Percentiles rank a stretch among this genome's conserved stretches.
Conservation (phyloP, 2,888 invertebrate genomes). For the Aphodius granarius region DNA sequence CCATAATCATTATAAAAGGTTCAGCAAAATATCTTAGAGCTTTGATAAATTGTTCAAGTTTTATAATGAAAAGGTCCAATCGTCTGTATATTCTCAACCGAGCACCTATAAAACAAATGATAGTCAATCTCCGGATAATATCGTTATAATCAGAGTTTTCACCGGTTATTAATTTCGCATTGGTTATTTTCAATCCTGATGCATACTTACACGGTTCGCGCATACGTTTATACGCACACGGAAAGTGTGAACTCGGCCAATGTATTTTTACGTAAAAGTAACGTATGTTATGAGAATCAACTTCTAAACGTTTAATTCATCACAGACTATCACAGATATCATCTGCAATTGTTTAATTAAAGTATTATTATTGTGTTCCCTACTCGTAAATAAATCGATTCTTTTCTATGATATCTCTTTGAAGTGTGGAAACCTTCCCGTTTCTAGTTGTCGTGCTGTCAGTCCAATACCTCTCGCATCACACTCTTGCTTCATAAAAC, state of each 20-base stretch:
- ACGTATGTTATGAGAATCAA: background rate
- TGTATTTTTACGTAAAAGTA: background rate
- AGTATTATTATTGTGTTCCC: slow-evolving; percentile 35
- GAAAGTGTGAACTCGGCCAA: background rate
- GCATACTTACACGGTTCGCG: too few species aligned
- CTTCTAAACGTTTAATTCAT: slow-evolving; percentile 39
- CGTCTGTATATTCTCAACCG: background rate
- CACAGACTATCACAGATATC: slow-evolving; percentile 54
- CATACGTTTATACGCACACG: background rate
- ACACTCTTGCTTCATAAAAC: slow-evolving; percentile 9
- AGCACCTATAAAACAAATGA: background rate
- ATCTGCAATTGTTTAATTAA: slow-evolving; percentile 51
- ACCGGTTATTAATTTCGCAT: background rate
- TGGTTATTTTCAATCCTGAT: background rate
- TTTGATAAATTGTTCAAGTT: background rate
- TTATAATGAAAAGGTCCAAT: background rate
- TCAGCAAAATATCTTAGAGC: background rate
- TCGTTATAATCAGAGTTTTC: background rate
- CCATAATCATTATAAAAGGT: background rate
- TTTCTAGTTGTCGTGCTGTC: slow-evolving; percentile 33
- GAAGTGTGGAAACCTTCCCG: slow-evolving; percentile 36
- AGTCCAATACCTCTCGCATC: slow-evolving; percentile 21
- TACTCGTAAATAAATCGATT: slow-evolving; percentile 27
- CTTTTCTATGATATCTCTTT: slow-evolving; percentile 30
- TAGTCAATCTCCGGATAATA: background rate